Percentiles rank a stretch among this genome's conserved stretches.
Conservation (phyloP, 2,113 vertebrate genomes). For the Seriola aureovittata region DNA sequence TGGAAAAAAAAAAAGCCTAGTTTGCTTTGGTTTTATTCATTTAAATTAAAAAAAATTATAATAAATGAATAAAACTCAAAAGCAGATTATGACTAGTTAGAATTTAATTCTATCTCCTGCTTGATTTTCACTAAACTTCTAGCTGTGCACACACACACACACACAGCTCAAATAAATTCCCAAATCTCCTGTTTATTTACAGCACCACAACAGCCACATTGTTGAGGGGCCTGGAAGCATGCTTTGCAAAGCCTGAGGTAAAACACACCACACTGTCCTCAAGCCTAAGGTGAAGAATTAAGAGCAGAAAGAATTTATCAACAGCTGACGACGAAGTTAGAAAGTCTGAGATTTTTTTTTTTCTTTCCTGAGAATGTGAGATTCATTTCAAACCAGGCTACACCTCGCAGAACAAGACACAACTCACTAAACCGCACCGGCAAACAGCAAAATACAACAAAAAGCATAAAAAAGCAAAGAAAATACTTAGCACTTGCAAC, state of each 20-base stretch:
- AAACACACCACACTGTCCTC: slow-evolving; percentile 19
- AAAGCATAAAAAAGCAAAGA: slow-evolving; percentile 50
- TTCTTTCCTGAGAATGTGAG: not conserved
- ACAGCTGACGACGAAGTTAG: not conserved
- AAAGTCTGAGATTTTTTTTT: not conserved
- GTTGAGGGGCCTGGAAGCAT: slow-evolving; percentile 14
- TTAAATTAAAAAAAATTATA: not conserved
- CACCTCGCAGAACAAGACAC: not conserved
- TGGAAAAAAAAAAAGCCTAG: not conserved
- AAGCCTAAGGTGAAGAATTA: not conserved
- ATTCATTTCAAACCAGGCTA: slow-evolving; percentile 19
- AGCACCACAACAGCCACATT: slow-evolving; percentile 21
- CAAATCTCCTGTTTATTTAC: slow-evolving; percentile 4
- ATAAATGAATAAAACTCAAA: not conserved
- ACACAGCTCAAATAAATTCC: not conserved
- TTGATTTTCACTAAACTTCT: not conserved
- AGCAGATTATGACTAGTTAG: not conserved
- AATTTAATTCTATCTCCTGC: not conserved
- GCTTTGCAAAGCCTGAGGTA: slow-evolving; percentile 27
- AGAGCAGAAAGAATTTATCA: not conserved
- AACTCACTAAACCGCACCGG: slow-evolving; percentile 14
- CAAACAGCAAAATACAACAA: not conserved
- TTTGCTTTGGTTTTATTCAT: not conserved
- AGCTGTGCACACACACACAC: no score
- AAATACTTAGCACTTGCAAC: slow-evolving; percentile 92